Evolutionary conservation across 1,140 invertebrate genomes (phyloP).

Genomic region (Orius insidiosus): DNA sequence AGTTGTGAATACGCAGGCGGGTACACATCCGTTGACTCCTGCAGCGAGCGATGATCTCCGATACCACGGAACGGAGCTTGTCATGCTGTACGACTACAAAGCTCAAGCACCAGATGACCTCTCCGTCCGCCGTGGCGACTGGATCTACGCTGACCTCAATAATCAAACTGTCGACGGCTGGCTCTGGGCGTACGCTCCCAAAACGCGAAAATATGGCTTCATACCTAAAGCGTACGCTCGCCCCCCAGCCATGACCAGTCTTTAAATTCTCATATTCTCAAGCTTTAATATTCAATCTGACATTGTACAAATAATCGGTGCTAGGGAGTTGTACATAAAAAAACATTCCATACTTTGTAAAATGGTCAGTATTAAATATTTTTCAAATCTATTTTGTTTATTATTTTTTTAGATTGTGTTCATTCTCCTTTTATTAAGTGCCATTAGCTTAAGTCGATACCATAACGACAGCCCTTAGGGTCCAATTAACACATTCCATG

Average conservation of each 20-base stretch:
- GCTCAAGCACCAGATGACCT: conserved; percentile 83
- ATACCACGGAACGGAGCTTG: conserved; percentile 72
- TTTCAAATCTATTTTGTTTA: too few relatives aligned
- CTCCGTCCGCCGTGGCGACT: conserved; percentile 73
- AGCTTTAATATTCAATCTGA: not conserved
- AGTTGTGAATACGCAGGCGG: conserved; percentile 13
- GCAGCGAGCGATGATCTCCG: conserved; percentile 35
- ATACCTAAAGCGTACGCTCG: conserved; percentile 86
- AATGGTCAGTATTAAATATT: conserved; percentile 2
- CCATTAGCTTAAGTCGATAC: too few relatives aligned
- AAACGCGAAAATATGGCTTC: conserved; percentile 82
- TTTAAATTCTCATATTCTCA: conserved; percentile 32
- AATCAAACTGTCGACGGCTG: conserved; percentile 88
- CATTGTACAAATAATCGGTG: not conserved
- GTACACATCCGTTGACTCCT: conserved; percentile 21
- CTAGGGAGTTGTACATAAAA: not conserved
- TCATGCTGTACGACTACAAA: conserved; percentile 90
- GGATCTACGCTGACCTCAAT: conserved; percentile 83
- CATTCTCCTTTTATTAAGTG: not conserved
- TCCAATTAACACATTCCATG: too few relatives aligned
- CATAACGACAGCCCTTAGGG: too few relatives aligned
- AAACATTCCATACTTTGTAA: not conserved
- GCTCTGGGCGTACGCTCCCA: conserved; percentile 88
- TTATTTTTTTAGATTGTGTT: not conserved
- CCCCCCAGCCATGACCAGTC: conserved; percentile 79